Percentiles rank a stretch among this genome's conserved stretches.
Evolutionary conservation across 1,140 invertebrate genomes (phyloP).

Genomic region (Bradysia coprophila): DNA sequence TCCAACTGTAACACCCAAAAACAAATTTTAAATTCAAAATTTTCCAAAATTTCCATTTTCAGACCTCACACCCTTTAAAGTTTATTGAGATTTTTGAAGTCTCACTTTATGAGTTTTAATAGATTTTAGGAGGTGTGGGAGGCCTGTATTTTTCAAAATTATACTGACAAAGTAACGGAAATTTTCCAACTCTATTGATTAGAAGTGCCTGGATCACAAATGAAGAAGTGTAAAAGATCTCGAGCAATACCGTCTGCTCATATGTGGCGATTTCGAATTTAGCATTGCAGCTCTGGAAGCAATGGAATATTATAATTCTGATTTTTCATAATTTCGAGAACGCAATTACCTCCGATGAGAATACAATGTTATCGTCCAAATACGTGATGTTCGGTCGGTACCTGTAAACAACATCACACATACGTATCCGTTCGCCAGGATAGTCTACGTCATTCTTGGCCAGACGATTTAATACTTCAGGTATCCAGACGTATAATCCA

Average conservation of each 20-base stretch:
- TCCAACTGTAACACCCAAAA: neutral
- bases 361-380: neutral
- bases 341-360: neutral
- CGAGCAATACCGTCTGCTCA: slow-evolving; percentile 7
- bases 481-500: slow-evolving; percentile 11
- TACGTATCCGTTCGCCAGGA: slow-evolving; percentile 3
- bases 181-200: slow-evolving; percentile 7
- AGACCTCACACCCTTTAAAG: too few species aligned
- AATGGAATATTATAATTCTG: neutral
- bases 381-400: neutral
- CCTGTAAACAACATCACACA: slow-evolving; percentile 8
- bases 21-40: neutral
- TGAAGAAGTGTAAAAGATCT: slow-evolving; percentile 7
- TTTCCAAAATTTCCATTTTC: too few species aligned
- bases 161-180: slow-evolving; percentile 7
- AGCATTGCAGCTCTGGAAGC: slow-evolving; percentile 1
- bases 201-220: slow-evolving; percentile 8
- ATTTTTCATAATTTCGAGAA: neutral
- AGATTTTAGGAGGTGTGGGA: too few species aligned
- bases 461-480: slow-evolving; percentile 8
- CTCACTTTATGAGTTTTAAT: too few species aligned
- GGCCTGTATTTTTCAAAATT: too few species aligned
- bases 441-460: slow-evolving; percentile 5
- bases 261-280: slow-evolving; percentile 8
- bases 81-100: too few species aligned